Evolutionary conservation across 2,113 vertebrate species (phyloP), one percentile per base, ranked within the genome.

Genomic region (Oryzias woworae): DNA sequence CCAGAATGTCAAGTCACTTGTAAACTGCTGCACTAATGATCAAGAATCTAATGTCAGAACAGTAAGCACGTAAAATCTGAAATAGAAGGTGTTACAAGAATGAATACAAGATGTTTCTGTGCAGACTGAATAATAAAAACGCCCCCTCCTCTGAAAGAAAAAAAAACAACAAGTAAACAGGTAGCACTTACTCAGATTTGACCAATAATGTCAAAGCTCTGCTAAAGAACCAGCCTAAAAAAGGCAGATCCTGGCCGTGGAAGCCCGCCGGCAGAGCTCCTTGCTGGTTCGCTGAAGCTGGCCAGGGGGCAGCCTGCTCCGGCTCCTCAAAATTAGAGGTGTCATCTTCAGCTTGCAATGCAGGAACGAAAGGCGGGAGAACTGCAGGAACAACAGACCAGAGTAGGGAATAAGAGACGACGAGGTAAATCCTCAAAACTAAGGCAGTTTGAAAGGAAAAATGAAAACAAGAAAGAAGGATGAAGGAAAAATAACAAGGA

Each of bases 241-340:
- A 98, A 10, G 95, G 96, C 89, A 98, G 91, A 90, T 96, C 93
- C 92, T 93, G 94, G 53, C 97, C 97, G 1, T 92, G 93, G 92
- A 96, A 98, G 87, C 96, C 96, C 61, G 65, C 83, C 78, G 92
- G 90, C 87, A 75, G 95, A 94, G 94, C 90, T 92, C 95, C 95
- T 90, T 87, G 85, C 77, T 87, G 87, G 92, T 94, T 91, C 90
- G 95, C 91, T 85, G 88, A 74, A 80, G 92, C 91, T 91, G 90
- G 90, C 91, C 93, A 85, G 85, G 89, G 92, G 93, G 94, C 85
- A 83, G 89, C 94, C 94, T 95, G 94, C 93, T 95, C 95, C 81
- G 92, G 94, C 92, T 97, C 97, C 94, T 98, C 96, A 89, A 98
- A 98, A 98, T 98, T 96, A 91, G 97, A 98, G 92, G 94, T 96